Evolutionary conservation across 1,140 invertebrate genomes (phyloP).

Genomic region (Tetranychus cinnabarinus): DNA sequence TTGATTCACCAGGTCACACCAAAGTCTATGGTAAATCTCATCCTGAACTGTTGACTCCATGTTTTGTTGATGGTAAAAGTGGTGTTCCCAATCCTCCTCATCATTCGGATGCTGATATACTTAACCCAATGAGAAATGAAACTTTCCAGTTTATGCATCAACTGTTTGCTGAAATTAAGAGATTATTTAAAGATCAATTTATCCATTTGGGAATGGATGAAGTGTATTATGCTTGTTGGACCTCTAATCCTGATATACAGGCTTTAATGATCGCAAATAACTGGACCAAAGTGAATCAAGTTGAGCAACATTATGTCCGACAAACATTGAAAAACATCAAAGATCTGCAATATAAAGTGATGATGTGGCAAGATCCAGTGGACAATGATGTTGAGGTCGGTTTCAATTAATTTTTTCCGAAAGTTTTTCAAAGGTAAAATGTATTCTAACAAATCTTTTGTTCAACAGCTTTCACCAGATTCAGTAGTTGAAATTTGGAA

Average conservation of each 20-base stretch:
- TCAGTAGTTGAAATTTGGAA: constrained; percentile 27
- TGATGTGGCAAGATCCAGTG: constrained; percentile 44
- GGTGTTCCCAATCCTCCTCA: constrained; percentile 8
- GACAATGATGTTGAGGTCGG: constrained; percentile 37
- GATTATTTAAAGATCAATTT: constrained; percentile 46
- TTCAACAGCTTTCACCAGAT: constrained; percentile 17
- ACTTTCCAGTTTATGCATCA: constrained; percentile 39
- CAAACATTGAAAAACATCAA: constrained; percentile 17
- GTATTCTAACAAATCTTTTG: no score
- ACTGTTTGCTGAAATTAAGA: constrained; percentile 40
- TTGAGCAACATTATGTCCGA: constrained; percentile 30
- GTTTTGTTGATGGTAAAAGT: not conserved
- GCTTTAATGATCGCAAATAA: constrained; percentile 39
- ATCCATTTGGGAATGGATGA: constrained; percentile 79
- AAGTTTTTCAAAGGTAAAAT: not conserved
- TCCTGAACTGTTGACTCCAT: not conserved
- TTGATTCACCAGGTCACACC: constrained; percentile 25
- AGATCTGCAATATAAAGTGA: constrained; percentile 18
- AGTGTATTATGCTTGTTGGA: constrained; percentile 61
- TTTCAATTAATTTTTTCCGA: not conserved
- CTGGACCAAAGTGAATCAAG: constrained; percentile 33
- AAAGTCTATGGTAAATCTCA: constrained; percentile 4
- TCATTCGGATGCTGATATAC: constrained; percentile 41
- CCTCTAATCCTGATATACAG: constrained; percentile 43
- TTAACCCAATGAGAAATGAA: constrained; percentile 38